A percentile compares a stretch with the other conserved stretches of the same genome.
These are phyloP conservation scores for Latrodectus elegans DNA, from an alignment of 2,888 invertebrate species.

Conservation along the genomic window DNA sequence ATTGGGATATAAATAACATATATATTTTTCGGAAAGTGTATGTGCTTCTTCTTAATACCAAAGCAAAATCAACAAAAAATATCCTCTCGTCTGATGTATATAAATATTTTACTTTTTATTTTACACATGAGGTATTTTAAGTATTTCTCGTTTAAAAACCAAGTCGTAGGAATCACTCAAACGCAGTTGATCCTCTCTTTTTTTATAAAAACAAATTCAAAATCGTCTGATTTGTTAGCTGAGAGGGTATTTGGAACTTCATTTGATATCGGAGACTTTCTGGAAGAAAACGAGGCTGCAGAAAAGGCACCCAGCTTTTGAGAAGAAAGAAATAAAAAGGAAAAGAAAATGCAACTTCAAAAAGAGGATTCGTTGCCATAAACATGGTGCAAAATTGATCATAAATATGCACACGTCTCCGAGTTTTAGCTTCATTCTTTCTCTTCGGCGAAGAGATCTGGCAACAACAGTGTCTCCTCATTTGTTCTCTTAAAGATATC, in stretches of 20 bases:
- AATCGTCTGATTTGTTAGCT: constrained; percentile 39
- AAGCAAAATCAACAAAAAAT: too few species aligned
- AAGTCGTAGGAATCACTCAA: too few species aligned
- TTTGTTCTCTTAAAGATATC: constrained; percentile 43
- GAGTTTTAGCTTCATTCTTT: constrained; percentile 17
- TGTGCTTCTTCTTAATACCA: too few species aligned
- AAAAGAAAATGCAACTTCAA: neutral
- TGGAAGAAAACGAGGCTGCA: constrained; percentile 24
- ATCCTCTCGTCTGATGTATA: too few species aligned
- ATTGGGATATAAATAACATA: too few species aligned
- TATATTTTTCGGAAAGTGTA: too few species aligned
- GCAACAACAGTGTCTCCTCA: constrained; percentile 3
- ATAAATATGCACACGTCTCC: constrained; percentile 57
- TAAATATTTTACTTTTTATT: too few species aligned
- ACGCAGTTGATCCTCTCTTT: too few species aligned
- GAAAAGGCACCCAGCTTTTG: neutral
- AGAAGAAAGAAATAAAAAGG: neutral
- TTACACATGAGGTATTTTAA: too few species aligned
- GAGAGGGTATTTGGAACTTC: constrained; percentile 36
- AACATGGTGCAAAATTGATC: constrained; percentile 59
- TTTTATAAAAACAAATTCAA: too few species aligned
- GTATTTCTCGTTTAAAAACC: too few species aligned
- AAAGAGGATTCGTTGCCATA: constrained; percentile 14
- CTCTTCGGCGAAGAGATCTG: neutral
- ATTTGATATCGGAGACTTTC: constrained; percentile 43